Conservation (phyloP, 2,797 vertebrate species). For the Craterocephalus amniculus region DNA sequence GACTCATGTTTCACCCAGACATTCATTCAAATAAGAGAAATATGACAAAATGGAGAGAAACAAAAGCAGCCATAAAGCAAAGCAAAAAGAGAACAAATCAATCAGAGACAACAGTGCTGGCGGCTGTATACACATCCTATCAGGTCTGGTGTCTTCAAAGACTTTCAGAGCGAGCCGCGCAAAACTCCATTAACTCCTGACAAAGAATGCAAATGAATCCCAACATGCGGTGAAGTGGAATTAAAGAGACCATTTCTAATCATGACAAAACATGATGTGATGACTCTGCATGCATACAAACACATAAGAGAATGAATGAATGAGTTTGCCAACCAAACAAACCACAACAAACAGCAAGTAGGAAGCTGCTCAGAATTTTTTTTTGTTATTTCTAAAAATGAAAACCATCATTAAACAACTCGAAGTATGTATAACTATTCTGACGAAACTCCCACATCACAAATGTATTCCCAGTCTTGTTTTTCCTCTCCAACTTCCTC, state of each 20-base stretch:
- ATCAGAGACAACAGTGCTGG: constrained; percentile 90
- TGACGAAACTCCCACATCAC: constrained; percentile 22
- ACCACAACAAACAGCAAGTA: constrained; percentile 49
- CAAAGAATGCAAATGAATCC: constrained; percentile 99
- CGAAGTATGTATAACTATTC: constrained; percentile 27
- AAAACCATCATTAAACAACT: constrained; percentile 53
- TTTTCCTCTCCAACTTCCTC: constrained; percentile 34
- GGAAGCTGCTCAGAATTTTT: constrained; percentile 10
- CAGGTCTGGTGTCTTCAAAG: constrained; percentile 99
- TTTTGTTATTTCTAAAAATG: constrained; percentile 8
- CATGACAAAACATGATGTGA: constrained; percentile 95
- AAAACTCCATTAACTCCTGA: constrained; percentile 99
- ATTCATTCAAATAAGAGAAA: constrained; percentile 66
- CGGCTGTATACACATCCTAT: constrained; percentile 99
- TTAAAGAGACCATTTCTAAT: constrained; percentile 99
- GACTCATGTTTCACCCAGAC: constrained; percentile 57
- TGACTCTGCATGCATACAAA: constrained; percentile 43
- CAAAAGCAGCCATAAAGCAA: constrained; percentile 67
- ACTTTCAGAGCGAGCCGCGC: constrained; percentile 96
- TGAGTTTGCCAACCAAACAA: constrained; percentile 48
- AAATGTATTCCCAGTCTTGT: constrained; percentile 16
- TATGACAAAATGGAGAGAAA: constrained; percentile 64
- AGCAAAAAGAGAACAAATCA: constrained; percentile 92
- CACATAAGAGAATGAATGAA: constrained; percentile 27
- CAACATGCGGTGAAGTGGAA: constrained; percentile 98